phyloP scores from a whole-genome alignment of 2,113 vertebrate species.

The Microcebus lehilahytsara region DNA sequence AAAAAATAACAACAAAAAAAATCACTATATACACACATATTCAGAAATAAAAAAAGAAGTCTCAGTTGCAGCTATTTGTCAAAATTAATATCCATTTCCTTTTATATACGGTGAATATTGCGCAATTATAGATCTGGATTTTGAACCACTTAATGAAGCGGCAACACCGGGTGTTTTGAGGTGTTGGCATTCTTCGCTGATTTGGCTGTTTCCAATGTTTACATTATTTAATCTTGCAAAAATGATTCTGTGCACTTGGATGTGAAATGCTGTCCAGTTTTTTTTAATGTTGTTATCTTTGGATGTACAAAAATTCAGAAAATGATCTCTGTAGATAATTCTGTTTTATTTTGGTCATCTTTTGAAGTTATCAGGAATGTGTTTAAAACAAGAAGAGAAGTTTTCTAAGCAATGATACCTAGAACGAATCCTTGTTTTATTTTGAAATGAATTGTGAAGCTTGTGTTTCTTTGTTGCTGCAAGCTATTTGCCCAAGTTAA shows the following conservation, averaged over 20 bases:
- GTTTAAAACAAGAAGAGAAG: slow-evolving; percentile 69
- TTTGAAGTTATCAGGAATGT: slow-evolving; percentile 75
- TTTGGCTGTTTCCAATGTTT: slow-evolving; percentile 83
- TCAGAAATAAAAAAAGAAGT: slow-evolving; percentile 71
- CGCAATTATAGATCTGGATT: slow-evolving; percentile 66
- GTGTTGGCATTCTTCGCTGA: slow-evolving; percentile 71
- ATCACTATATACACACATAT: slow-evolving; percentile 69
- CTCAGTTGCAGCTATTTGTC: slow-evolving; percentile 69
- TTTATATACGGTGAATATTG: slow-evolving; percentile 71
- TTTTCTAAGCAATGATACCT: slow-evolving; percentile 83
- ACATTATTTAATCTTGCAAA: slow-evolving; percentile 86
- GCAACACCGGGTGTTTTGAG: slow-evolving; percentile 68
- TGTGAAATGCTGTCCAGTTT: slow-evolving; percentile 81
- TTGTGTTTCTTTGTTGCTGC: slow-evolving; percentile 83
- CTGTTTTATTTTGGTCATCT: slow-evolving; percentile 80
- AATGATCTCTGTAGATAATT: slow-evolving; percentile 72
- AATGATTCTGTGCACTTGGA: slow-evolving; percentile 85
- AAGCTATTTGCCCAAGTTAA: slow-evolving; percentile 81
- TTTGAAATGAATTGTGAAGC: slow-evolving; percentile 82
- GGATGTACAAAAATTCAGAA: slow-evolving; percentile 76
- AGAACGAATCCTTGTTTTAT: slow-evolving; percentile 78
- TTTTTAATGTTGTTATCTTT: slow-evolving; percentile 79
- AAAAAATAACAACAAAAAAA: not conserved
- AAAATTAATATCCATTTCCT: slow-evolving; percentile 58
- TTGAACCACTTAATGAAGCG: slow-evolving; percentile 64